Conservation (phyloP, 2,888 invertebrate genomes). For the Oxyteleia sp. region DNA sequence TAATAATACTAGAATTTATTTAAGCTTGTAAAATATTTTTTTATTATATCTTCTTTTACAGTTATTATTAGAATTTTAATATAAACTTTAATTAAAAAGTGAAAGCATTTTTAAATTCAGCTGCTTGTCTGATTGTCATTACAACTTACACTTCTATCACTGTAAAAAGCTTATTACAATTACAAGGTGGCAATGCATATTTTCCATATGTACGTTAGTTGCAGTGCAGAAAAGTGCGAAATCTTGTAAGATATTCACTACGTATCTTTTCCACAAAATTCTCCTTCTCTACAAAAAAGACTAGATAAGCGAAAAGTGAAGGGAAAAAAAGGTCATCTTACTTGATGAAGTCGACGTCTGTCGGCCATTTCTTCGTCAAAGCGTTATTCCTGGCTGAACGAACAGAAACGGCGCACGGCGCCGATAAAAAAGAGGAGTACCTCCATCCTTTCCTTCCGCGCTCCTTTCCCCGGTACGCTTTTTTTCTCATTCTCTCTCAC, state of each 20-base stretch:
- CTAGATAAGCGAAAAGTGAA: slow-evolving; percentile 63
- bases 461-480: slow-evolving; percentile 76
- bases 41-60: no score
- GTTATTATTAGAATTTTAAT: no score
- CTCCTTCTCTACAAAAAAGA: slow-evolving; percentile 43
- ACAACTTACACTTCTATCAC: slow-evolving; percentile 6
- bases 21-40: no score
- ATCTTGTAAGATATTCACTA: slow-evolving; percentile 60
- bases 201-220: slow-evolving; percentile 40
- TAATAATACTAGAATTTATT: no score
- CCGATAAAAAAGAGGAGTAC: slow-evolving; percentile 85
- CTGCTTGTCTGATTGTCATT: background rate
- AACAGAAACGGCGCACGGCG: slow-evolving; percentile 83
- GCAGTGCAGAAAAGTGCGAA: slow-evolving; percentile 54
- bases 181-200: slow-evolving; percentile 30
- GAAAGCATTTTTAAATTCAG: no score
- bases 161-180: slow-evolving; percentile 31
- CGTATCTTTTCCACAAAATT: slow-evolving; percentile 50
- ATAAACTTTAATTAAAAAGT: no score
- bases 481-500: slow-evolving; percentile 76
- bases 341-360: slow-evolving; percentile 79
- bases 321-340: slow-evolving; percentile 80
- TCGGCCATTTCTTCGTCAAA: slow-evolving; percentile 87
- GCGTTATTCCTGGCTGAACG: slow-evolving; percentile 85
- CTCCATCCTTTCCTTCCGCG: slow-evolving; percentile 74